phyloP scores from a whole-genome alignment of 2,888 invertebrate genomes.

The Mechanitis messenoides region DNA sequence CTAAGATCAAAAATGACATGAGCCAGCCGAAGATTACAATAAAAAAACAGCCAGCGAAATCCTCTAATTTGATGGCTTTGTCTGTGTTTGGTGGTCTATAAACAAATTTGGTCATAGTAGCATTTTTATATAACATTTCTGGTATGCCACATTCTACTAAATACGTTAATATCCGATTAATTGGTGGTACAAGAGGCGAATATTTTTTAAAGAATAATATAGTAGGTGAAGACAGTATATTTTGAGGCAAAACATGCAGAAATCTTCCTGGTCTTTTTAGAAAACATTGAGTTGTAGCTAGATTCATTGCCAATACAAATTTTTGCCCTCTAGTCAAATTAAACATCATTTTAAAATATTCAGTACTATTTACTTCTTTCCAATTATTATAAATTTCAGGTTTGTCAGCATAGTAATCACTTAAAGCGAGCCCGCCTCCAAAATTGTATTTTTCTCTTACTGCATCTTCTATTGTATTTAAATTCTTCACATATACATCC shows the following conservation, averaged over 20 bases:
- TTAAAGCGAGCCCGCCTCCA: conserved; percentile 52
- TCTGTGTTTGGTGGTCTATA: conserved; percentile 17
- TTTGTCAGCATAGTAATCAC: conserved; percentile 52
- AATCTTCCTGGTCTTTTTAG: conserved; percentile 34
- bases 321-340: conserved; percentile 46
- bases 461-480: conserved; percentile 50
- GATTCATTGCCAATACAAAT: conserved; percentile 53
- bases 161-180: conserved; percentile 43
- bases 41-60: conserved; percentile 55
- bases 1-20: conserved; percentile 42
- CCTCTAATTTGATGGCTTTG: conserved; percentile 43
- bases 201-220: conserved; percentile 59
- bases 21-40: conserved; percentile 51
- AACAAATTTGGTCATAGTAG: conserved; percentile 29
- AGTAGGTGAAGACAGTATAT: conserved; percentile 44
- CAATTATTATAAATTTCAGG: conserved; percentile 48
- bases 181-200: conserved; percentile 44
- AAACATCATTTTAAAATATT: conserved; percentile 39
- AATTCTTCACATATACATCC: conserved; percentile 42
- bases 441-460: conserved; percentile 46
- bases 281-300: conserved; percentile 40
- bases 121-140: conserved; percentile 43
- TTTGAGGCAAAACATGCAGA: conserved; percentile 46
- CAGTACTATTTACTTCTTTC: conserved; percentile 38
- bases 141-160: conserved; percentile 50